Conservation (phyloP, 2,113 vertebrate species). For the Excalfactoria chinensis region DNA sequence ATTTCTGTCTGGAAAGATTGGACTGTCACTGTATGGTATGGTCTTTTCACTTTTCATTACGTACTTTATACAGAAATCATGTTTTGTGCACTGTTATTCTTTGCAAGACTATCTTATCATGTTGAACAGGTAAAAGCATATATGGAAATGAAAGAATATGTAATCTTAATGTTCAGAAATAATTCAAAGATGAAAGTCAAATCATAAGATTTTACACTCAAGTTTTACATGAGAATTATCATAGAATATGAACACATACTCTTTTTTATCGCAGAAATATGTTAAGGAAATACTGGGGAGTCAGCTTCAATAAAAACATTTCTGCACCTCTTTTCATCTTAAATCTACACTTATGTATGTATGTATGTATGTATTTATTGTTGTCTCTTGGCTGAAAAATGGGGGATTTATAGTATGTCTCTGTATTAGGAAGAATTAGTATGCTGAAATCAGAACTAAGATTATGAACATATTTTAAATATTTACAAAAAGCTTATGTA, state of each 20-base stretch:
- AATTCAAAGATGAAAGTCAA: background rate
- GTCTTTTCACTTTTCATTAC: background rate
- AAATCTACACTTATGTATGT: background rate
- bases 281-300: background rate
- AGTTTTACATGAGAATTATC: background rate
- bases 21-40: accelerated
- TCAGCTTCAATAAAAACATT: background rate
- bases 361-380: no score
- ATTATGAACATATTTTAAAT: background rate
- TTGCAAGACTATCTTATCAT: background rate
- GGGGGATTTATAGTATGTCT: background rate
- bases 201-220: background rate
- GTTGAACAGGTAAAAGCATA: background rate
- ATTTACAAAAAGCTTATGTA: background rate
- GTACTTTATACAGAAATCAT: background rate
- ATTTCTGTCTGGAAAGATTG: background rate
- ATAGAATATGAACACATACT: no score
- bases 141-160: background rate
- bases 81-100: background rate
- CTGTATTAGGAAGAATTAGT: background rate
- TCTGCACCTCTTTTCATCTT: background rate
- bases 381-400: background rate
- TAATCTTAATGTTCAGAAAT: background rate
- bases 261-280: background rate
- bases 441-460: background rate